Percentiles rank a stretch among this genome's conserved stretches.
These are phyloP conservation scores for Silurus asotus DNA, from an alignment of 2,113 vertebrate genomes.

Conservation along the genomic window DNA sequence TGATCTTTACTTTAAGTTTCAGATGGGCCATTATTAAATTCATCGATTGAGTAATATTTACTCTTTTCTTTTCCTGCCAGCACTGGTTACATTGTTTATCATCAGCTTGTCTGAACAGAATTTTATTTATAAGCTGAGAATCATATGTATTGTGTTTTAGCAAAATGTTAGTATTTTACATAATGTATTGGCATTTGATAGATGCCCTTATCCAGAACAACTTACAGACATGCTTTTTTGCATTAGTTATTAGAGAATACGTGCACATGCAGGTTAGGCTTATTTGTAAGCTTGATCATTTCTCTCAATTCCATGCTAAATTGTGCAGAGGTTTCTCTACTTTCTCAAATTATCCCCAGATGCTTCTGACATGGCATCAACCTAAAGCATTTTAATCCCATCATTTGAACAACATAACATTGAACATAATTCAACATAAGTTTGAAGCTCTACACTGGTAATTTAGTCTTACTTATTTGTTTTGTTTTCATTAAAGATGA, in stretches of 20 bases:
- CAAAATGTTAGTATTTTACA: background rate
- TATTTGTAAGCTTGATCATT: background rate
- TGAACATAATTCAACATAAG: too few relatives aligned
- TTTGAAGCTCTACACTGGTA: background rate
- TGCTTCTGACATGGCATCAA: background rate
- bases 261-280: background rate
- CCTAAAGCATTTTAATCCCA: background rate
- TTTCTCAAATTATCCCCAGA: background rate
- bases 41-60: constrained; percentile 25
- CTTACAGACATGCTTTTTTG: background rate
- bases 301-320: background rate
- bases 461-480: background rate
- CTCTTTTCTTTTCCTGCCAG: constrained; percentile 23
- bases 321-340: background rate
- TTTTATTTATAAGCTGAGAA: constrained; percentile 16
- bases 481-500: background rate
- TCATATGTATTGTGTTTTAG: background rate
- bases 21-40: constrained; percentile 6
- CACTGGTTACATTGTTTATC: background rate
- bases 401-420: background rate
- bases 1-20: background rate
- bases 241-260: background rate
- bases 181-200: background rate
- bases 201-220: background rate
- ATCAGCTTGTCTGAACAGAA: constrained; percentile 37